phyloP scores from a whole-genome alignment of 92 coral and sea anemone species.

The Meandrina meandrites region DNA sequence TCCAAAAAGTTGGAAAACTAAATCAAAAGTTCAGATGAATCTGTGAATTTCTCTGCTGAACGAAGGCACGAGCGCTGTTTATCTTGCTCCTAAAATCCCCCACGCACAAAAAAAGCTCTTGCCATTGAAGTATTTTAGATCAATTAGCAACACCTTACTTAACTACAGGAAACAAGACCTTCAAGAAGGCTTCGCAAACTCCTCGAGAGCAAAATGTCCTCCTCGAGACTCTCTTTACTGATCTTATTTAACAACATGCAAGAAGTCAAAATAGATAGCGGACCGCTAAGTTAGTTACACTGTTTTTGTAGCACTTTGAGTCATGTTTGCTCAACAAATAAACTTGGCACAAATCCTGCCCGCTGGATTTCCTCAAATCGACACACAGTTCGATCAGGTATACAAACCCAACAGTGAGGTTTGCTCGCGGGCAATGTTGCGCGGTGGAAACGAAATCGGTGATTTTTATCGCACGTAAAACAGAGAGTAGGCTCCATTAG shows the following conservation, averaged over 20 bases:
- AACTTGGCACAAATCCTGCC: constrained; percentile 45
- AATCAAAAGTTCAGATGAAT: not conserved
- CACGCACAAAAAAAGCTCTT: not conserved
- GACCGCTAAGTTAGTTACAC: constrained; percentile 30
- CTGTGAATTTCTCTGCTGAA: not conserved
- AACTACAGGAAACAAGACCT: not conserved
- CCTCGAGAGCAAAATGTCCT: constrained; percentile 17
- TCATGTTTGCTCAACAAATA: constrained; percentile 86
- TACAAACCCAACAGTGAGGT: constrained; percentile 26
- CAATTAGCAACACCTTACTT: constrained; percentile 4
- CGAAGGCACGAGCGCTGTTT: constrained; percentile 7
- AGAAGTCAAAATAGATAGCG: constrained; percentile 67
- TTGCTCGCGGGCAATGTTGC: not conserved
- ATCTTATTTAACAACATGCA: constrained; percentile 47
- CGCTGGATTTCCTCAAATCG: constrained; percentile 22
- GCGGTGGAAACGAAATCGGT: not conserved
- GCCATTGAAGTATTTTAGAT: not conserved
- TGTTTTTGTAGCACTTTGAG: constrained; percentile 80
- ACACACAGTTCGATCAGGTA: constrained; percentile 20
- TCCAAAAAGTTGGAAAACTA: too few species aligned
- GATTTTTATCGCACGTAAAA: not conserved
- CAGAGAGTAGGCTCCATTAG: not conserved
- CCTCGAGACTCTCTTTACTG: constrained; percentile 25
- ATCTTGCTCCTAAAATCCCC: not conserved
- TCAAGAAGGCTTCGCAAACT: constrained; percentile 13